A percentile compares a stretch with the other conserved stretches of the same genome.
Evolutionary conservation across 2,797 vertebrate genomes (phyloP).

Genomic region (Falco naumanni): DNA sequence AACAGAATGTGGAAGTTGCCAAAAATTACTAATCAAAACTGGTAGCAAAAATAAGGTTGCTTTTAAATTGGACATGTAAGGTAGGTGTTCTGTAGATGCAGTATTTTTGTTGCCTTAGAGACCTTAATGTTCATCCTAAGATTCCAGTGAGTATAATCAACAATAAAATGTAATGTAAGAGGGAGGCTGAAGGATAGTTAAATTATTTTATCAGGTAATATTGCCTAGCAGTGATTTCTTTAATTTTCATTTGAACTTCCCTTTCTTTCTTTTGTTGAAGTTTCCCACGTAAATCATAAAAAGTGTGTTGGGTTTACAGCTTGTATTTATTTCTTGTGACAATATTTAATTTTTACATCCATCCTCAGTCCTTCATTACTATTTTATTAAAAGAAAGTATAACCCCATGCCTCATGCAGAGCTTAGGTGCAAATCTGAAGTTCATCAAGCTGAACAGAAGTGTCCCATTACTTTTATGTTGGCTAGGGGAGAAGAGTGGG

Average conservation of each 20-base stretch:
- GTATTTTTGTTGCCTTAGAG: not conserved
- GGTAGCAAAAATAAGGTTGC: not conserved
- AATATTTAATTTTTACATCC: not conserved
- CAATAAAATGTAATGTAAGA: not conserved
- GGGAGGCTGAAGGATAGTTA: not conserved
- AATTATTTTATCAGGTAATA: not conserved
- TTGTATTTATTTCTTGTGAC: not conserved
- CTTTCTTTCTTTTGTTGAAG: not conserved
- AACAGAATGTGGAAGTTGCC: not conserved
- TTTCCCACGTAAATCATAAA: not conserved
- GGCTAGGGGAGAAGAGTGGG: not conserved
- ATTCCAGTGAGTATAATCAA: not conserved
- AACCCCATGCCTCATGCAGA: not conserved
- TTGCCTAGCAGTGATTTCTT: not conserved
- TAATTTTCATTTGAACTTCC: not conserved
- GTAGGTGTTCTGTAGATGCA: not conserved
- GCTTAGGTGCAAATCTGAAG: not conserved
- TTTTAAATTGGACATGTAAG: not conserved
- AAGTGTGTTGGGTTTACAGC: not conserved
- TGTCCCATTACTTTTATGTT: not conserved
- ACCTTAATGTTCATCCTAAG: not conserved
- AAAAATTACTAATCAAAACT: not conserved
- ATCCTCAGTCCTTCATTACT: not conserved
- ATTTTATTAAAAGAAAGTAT: not conserved
- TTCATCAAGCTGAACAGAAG: not conserved